Conservation (phyloP, 2,888 invertebrate species). For the Zelleria hepariella region DNA sequence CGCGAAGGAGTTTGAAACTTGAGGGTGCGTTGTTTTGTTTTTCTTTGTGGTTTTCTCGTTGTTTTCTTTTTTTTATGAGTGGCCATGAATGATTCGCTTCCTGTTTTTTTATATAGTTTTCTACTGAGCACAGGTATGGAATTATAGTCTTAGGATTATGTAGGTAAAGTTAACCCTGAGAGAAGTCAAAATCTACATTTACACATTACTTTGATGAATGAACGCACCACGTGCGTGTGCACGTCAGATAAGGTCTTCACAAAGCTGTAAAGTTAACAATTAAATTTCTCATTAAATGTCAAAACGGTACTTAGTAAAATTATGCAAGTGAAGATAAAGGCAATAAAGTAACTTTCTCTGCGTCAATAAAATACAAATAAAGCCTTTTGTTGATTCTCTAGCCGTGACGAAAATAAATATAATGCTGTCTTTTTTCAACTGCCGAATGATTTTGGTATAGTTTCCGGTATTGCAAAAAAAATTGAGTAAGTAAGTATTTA, state of each 20-base stretch:
- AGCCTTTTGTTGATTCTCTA: background rate
- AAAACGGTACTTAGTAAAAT: background rate
- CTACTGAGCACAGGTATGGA: too few relatives aligned
- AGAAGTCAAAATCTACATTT: too few relatives aligned
- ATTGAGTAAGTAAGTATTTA: too few relatives aligned
- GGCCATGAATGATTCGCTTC: background rate
- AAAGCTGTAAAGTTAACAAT: background rate
- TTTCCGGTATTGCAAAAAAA: too few relatives aligned
- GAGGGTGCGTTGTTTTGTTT: constrained; percentile 3
- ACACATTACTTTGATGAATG: too few relatives aligned
- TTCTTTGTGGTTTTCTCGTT: constrained; percentile 1
- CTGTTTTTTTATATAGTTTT: too few relatives aligned
- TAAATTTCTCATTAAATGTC: too few relatives aligned
- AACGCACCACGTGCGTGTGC: background rate
- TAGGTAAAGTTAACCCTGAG: too few relatives aligned
- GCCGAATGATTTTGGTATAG: background rate
- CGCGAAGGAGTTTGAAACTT: background rate
- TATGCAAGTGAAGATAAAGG: background rate
- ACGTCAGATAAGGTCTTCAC: background rate
- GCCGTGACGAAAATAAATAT: background rate
- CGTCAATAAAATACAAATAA: background rate
- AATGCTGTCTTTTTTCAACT: background rate
- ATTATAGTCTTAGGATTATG: background rate
- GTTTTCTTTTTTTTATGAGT: background rate
- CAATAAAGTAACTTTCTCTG: background rate